These are phyloP conservation scores for Macroramphosus scolopax DNA, from an alignment of 2,797 vertebrate genomes.

Conservation along the genomic window DNA sequence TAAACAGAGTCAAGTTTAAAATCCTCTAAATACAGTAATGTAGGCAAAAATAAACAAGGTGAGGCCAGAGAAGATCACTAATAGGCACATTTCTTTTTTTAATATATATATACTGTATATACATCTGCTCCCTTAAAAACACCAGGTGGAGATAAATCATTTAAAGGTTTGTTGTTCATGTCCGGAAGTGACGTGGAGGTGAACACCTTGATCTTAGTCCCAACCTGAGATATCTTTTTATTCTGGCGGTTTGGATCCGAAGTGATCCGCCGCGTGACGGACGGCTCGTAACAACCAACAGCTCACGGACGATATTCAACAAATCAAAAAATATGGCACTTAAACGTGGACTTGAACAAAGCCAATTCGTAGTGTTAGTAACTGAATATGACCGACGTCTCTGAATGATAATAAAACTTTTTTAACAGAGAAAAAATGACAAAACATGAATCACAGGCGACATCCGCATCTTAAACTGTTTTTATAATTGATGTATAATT, in stretches of 20 bases:
- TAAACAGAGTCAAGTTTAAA: constrained; percentile 38
- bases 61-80: constrained; percentile 25
- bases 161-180: constrained; percentile 17
- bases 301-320: no score
- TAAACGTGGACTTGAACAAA: no score
- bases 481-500: no score
- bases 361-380: no score
- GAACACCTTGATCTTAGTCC: constrained; percentile 8
- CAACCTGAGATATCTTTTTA: constrained; percentile 40
- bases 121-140: constrained; percentile 20
- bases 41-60: constrained; percentile 26
- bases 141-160: constrained; percentile 6
- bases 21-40: constrained; percentile 36
- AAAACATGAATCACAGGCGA: no score
- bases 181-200: constrained; percentile 8
- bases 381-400: no score
- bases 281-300: not conserved
- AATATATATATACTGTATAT: no score
- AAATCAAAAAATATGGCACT: constrained; percentile 25
- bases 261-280: not conserved
- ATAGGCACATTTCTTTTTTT: constrained; percentile 60
- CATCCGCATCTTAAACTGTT: no score
- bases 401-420: no score
- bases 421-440: no score
- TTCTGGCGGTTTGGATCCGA: constrained; percentile 27